Percentiles rank a stretch among this genome's conserved stretches.
Conservation (phyloP, 2,888 invertebrate genomes). For the Oligia strigilis region DNA sequence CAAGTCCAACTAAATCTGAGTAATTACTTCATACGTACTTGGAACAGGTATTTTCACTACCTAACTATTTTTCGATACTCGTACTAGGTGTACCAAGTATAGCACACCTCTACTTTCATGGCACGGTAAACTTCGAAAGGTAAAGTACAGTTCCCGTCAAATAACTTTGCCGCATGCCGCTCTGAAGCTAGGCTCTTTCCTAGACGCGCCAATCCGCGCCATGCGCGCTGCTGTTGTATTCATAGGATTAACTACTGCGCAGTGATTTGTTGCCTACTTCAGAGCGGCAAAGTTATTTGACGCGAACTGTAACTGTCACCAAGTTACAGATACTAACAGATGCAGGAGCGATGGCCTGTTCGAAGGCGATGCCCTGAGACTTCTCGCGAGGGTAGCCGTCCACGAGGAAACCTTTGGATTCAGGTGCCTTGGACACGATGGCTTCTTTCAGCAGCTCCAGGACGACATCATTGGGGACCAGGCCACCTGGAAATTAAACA, state of each 20-base stretch:
- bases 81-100: background rate
- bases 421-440: constrained; percentile 91
- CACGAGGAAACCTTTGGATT: constrained; percentile 96
- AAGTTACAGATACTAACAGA: constrained; percentile 66
- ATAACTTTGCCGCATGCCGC: no score
- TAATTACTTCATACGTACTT: background rate
- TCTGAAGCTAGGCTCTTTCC: no score
- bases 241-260: no score
- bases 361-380: constrained; percentile 95
- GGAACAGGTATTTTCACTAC: background rate
- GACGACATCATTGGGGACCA: constrained; percentile 96
- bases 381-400: constrained; percentile 97
- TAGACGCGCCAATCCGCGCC: no score
- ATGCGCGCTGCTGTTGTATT: no score
- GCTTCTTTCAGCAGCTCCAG: constrained; percentile 95
- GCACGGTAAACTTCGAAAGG: background rate
- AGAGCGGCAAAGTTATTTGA: no score
- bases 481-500: constrained; percentile 82
- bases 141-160: background rate
- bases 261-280: no score
- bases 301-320: background rate
- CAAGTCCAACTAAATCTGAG: background rate
- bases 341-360: constrained; percentile 92
- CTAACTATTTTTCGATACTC: background rate
- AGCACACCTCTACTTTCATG: background rate